Percentiles rank a stretch among this genome's conserved stretches.
Evolutionary conservation across 1,140 invertebrate species (phyloP).

Genomic region (Sinella curviseta): DNA sequence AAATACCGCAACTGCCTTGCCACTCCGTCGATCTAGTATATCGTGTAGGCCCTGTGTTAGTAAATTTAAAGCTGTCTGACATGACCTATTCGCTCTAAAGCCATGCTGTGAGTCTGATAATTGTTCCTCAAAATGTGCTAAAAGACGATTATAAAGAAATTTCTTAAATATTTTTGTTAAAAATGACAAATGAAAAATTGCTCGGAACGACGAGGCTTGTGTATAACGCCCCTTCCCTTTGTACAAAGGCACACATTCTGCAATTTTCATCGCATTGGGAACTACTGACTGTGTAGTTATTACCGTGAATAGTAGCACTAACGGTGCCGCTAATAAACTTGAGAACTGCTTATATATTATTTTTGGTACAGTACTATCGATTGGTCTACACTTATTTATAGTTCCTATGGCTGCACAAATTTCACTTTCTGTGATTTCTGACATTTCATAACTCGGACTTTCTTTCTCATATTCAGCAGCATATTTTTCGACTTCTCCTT

Average conservation of each 20-base stretch:
- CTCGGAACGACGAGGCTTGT: not conserved
- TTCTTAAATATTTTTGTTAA: slow-evolving; percentile 29
- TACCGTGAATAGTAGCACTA: not conserved
- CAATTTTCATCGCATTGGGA: not conserved
- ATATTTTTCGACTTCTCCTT: not conserved
- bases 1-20: not conserved
- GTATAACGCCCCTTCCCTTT: slow-evolving; percentile 20
- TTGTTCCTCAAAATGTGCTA: not conserved
- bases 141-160: not conserved
- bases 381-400: not conserved
- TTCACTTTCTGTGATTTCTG: not conserved
- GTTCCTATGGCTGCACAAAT: not conserved
- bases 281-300: not conserved
- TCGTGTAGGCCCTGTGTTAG: not conserved
- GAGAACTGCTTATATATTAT: not conserved
- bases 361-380: not conserved
- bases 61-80: not conserved
- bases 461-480: not conserved
- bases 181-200: not conserved
- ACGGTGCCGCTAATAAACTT: not conserved
- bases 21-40: not conserved
- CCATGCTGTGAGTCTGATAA: slow-evolving; percentile 12
- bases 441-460: not conserved
- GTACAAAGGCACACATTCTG: slow-evolving; percentile 15
- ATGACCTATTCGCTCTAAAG: not conserved